These are phyloP conservation scores for Pristiophorus japonicus DNA, from an alignment of 2,113 vertebrate species.

Conservation along the genomic window DNA sequence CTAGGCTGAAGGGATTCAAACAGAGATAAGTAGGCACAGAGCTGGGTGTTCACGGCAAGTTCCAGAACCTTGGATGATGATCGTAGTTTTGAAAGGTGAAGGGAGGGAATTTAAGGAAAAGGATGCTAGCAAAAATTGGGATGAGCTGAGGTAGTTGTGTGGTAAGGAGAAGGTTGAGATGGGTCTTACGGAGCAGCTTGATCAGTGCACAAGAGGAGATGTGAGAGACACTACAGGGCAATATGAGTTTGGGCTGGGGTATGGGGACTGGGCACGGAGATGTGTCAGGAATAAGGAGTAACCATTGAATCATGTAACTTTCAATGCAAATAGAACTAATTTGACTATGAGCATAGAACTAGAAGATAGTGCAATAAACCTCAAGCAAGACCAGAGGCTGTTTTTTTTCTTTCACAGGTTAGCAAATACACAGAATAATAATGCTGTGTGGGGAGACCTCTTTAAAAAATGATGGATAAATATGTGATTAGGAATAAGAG, in stretches of 20 bases:
- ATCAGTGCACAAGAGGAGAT: no score
- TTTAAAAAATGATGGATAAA: not conserved
- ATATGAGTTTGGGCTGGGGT: not conserved
- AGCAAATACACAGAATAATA: not conserved
- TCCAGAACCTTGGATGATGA: no score
- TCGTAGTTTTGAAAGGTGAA: no score
- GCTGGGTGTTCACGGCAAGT: no score
- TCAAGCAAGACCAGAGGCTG: not conserved
- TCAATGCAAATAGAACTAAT: not conserved
- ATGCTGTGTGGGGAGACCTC: not conserved
- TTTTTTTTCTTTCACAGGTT: not conserved
- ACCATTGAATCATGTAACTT: not conserved
- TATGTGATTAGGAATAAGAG: slow-evolving; percentile 1
- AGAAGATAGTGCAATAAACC: not conserved
- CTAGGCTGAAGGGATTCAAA: no score
- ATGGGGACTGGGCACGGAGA: not conserved
- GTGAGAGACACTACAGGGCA: no score
- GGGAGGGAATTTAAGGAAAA: no score
- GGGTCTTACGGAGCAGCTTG: no score
- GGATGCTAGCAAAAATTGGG: no score
- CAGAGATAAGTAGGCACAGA: no score
- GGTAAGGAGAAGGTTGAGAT: no score
- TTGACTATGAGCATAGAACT: not conserved
- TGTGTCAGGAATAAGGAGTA: not conserved
- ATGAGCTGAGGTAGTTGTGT: no score